These are phyloP conservation scores for Athene noctua DNA, from an alignment of 2,113 vertebrate species.

Conservation along the genomic window DNA sequence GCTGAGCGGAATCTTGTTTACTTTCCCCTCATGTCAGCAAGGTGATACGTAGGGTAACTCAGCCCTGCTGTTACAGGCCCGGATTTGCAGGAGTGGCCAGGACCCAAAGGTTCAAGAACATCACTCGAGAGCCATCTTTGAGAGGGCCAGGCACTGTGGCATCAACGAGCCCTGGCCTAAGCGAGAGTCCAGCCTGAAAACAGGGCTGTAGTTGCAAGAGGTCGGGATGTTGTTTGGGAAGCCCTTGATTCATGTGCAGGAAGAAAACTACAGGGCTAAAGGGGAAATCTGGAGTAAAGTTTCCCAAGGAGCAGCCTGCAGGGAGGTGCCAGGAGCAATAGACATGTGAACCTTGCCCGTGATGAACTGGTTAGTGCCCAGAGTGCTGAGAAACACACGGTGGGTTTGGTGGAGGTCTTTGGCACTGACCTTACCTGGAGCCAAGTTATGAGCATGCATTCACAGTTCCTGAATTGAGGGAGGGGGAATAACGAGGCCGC, in stretches of 20 bases:
- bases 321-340: background rate
- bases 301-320: background rate
- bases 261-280: background rate
- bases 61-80: background rate
- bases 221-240: background rate
- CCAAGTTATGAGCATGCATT: background rate
- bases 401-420: background rate
- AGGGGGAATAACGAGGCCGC: background rate
- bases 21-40: slow-evolving; percentile 18
- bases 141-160: background rate
- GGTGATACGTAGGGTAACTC: background rate
- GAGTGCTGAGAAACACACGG: background rate
- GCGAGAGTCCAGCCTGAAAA: background rate
- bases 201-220: background rate
- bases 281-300: background rate
- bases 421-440: background rate
- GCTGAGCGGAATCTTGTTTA: slow-evolving; percentile 47
- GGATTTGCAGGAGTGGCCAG: background rate
- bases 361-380: too few species aligned
- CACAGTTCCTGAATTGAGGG: background rate
- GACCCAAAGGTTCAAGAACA: accelerated
- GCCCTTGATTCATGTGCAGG: background rate
- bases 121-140: background rate
- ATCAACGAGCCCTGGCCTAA: background rate
- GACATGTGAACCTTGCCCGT: background rate